Base-by-base conservation (phyloP, 1,140 invertebrate genomes). In the Cydia fagiglandana region DNA sequence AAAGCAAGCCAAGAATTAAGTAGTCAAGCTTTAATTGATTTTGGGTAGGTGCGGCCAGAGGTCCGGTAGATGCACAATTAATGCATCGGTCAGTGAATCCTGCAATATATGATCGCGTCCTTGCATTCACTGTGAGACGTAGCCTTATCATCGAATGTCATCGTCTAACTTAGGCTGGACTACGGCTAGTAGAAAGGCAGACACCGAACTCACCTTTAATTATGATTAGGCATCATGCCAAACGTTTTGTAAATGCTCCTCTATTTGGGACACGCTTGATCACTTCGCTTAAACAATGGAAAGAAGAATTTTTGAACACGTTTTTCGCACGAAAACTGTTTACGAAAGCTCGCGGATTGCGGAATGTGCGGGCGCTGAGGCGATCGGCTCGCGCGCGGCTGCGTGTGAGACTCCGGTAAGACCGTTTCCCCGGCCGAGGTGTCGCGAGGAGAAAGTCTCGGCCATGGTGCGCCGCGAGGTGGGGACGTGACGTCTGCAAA, bases 361-460 rank as follows among this genome's bases (percentile, higher is more conserved):
- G 53, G 77, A 78, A 74, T 76, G 61, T 75, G 77, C 76, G 73
- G 73, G 78, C 81, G 84, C 73, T 73, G 83, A 86, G 84, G 76
- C 86, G 88, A 78, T 88, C 80, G 84, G 79, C 87, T 84, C 83
- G 87, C 86, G 84, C 86, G 88, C 88, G 83, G 84, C 77, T 86
- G 75, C 79, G 85, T 83, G 78, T 84, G 79, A 83, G 87, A 91
- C 88, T 91, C 88, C 80, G 78, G 79, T 80, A 76, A 73, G 80
- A 78, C 79, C 79, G 89, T 89, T 86, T 87, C 89, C 85, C 88
- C 84, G 78, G 80, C 78, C 77, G 86, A 85, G 89, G 87, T 91
- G 90, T 91, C 88, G 88, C 88, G 87, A 89, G 88, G 91, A 92
- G 91, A 92, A 92, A 92, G 91, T 92, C 85, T 86, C 86, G 89